Percentiles rank a stretch among this genome's conserved stretches.
Conservation (phyloP, 2,888 invertebrate genomes). For the Baccha elongata region DNA sequence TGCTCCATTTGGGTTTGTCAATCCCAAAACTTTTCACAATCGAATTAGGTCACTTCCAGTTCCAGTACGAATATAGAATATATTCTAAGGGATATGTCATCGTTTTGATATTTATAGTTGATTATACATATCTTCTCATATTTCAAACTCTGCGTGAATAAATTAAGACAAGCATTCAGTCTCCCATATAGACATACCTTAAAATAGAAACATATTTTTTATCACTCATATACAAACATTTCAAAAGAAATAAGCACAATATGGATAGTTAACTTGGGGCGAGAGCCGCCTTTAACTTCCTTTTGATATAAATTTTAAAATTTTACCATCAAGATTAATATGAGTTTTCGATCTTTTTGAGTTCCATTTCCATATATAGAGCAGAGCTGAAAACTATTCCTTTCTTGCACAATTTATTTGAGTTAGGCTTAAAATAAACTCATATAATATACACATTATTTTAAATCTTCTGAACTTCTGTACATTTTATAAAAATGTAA, state of each 20-base stretch:
- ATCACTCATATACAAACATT: neutral
- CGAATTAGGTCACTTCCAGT: slow-evolving; percentile 28
- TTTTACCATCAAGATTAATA: neutral
- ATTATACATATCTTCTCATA: slow-evolving; percentile 1
- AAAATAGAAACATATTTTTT: slow-evolving; percentile 16
- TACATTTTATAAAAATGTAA: no score
- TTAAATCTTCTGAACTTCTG: no score
- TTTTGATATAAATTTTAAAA: slow-evolving; percentile 23
- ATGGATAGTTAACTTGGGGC: slow-evolving; percentile 4
- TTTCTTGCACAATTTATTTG: no score
- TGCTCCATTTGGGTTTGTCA: slow-evolving; percentile 33
- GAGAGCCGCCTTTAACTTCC: slow-evolving; percentile 15
- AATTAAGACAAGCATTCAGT: slow-evolving; percentile 1
- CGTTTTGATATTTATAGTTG: neutral
- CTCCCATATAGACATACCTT: neutral
- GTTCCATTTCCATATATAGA: no score
- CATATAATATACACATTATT: no score
- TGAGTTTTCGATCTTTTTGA: neutral
- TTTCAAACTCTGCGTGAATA: no score
- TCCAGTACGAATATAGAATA: neutral
- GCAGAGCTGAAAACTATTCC: no score
- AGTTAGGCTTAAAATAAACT: no score
- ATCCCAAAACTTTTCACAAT: slow-evolving; percentile 1
- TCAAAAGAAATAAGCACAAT: neutral
- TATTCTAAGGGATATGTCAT: neutral